These are phyloP conservation scores for Cheilinus undulatus DNA, from an alignment of 2,113 vertebrate genomes.

Conservation along the genomic window DNA sequence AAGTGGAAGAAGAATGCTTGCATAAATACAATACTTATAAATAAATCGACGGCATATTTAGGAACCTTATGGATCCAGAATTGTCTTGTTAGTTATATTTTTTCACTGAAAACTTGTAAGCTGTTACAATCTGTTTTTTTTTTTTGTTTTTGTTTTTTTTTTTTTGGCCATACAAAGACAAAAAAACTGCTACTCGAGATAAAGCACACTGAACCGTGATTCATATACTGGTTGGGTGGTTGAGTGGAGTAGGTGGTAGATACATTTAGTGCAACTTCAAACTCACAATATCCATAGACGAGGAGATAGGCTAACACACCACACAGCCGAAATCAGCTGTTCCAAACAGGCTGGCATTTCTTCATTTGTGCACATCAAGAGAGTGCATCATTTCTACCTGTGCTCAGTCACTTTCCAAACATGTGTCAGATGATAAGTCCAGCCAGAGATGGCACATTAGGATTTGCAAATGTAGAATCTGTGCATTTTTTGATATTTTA, in stretches of 20 bases:
- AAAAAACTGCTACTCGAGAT: slow-evolving; percentile 39
- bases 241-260: slow-evolving; percentile 74
- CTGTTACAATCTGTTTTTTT: neutral
- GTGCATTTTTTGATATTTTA: neutral
- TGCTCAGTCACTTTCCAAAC: too few relatives aligned
- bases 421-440: too few relatives aligned
- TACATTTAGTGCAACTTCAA: slow-evolving; percentile 69
- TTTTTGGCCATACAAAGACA: slow-evolving; percentile 11
- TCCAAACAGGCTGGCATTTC: neutral
- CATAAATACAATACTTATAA: slow-evolving; percentile 52
- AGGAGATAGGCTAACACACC: slow-evolving; percentile 19
- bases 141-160: neutral
- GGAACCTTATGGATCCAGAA: slow-evolving; percentile 24
- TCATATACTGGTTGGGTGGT: slow-evolving; percentile 65
- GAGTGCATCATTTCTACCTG: slow-evolving; percentile 36
- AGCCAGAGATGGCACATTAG: too few relatives aligned
- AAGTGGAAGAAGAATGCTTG: slow-evolving; percentile 40
- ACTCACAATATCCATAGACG: slow-evolving; percentile 45
- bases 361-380: slow-evolving; percentile 21
- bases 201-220: slow-evolving; percentile 59
- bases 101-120: too few relatives aligned
- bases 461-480: too few relatives aligned
- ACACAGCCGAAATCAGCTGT: slow-evolving; percentile 33
- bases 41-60: slow-evolving; percentile 43
- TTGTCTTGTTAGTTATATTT: slow-evolving; percentile 4